These are phyloP conservation scores for Caenorhabditis becei DNA, from an alignment of 2,888 invertebrate genomes.

Conservation along the genomic window DNA sequence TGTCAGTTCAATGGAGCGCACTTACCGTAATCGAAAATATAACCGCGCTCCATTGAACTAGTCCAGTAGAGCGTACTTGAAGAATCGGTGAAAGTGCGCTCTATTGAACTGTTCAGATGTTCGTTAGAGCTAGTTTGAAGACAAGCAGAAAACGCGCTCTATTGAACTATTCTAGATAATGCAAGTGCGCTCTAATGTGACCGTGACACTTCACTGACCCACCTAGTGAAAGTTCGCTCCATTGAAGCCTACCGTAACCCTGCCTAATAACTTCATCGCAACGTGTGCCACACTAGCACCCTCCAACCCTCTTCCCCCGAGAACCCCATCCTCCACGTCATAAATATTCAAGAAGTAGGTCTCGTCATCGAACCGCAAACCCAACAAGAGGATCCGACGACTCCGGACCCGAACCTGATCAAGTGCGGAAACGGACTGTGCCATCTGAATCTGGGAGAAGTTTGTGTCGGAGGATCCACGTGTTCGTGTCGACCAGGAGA, in stretches of 20 bases:
- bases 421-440: conserved; percentile 71
- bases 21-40: too few relatives aligned
- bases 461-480: conserved; percentile 75
- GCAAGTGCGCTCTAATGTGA: too few relatives aligned
- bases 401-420: conserved; percentile 67
- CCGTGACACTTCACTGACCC: too few relatives aligned
- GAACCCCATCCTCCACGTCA: neutral
- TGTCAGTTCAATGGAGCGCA: too few relatives aligned
- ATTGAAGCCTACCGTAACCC: too few relatives aligned
- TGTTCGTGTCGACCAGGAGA: conserved; percentile 77
- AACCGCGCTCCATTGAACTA: too few relatives aligned
- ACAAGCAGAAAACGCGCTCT: too few relatives aligned
- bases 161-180: too few relatives aligned
- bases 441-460: conserved; percentile 68
- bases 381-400: conserved; percentile 63
- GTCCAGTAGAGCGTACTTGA: too few relatives aligned
- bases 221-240: too few relatives aligned
- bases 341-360: conserved; percentile 63
- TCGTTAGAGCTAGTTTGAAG: neutral
- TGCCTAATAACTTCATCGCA: too few relatives aligned
- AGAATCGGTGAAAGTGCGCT: neutral
- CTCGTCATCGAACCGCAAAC: conserved; percentile 65
- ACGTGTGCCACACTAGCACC: conserved; percentile 54
- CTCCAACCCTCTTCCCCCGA: neutral
- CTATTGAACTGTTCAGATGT: neutral